A percentile compares a stretch with the other conserved stretches of the same genome.
phyloP scores from a whole-genome alignment of 2,113 vertebrate species.

The Zosterops japonicus region DNA sequence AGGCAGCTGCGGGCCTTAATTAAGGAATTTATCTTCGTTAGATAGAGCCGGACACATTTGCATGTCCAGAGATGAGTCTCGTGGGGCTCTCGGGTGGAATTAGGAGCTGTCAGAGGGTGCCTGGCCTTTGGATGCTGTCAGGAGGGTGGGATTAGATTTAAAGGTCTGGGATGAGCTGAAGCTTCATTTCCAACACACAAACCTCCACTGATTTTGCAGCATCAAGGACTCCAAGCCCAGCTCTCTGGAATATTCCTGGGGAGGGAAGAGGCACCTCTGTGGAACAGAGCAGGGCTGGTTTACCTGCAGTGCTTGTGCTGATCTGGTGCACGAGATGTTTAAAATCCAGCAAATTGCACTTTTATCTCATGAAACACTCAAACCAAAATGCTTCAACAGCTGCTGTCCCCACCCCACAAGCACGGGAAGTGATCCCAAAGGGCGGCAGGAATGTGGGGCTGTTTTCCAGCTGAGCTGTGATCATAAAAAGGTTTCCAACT shows the following conservation, averaged over 20 bases:
- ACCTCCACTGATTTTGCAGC: neutral
- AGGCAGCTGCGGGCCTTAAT: neutral
- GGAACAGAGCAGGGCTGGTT: neutral
- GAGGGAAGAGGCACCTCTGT: neutral
- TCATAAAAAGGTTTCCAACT: neutral
- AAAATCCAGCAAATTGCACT: neutral
- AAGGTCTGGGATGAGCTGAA: neutral
- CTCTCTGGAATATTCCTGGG: neutral
- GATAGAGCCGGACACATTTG: rapidly evolving
- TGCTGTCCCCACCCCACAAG: neutral
- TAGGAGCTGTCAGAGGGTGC: neutral
- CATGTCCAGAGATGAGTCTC: neutral
- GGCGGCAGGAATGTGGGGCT: neutral
- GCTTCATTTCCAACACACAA: neutral
- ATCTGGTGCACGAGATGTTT: rapidly evolving
- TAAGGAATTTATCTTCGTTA: neutral
- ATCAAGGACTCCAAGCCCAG: neutral
- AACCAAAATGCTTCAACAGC: neutral
- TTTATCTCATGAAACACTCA: neutral
- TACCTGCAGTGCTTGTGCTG: neutral
- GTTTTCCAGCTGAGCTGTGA: neutral
- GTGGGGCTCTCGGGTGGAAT: neutral
- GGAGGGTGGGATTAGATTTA: neutral
- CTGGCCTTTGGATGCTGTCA: conserved; percentile 7
- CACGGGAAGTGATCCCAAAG: neutral